These are phyloP conservation scores for Helicolenus hilgendorfi DNA, from an alignment of 2,797 vertebrate species.

Conservation along the genomic window DNA sequence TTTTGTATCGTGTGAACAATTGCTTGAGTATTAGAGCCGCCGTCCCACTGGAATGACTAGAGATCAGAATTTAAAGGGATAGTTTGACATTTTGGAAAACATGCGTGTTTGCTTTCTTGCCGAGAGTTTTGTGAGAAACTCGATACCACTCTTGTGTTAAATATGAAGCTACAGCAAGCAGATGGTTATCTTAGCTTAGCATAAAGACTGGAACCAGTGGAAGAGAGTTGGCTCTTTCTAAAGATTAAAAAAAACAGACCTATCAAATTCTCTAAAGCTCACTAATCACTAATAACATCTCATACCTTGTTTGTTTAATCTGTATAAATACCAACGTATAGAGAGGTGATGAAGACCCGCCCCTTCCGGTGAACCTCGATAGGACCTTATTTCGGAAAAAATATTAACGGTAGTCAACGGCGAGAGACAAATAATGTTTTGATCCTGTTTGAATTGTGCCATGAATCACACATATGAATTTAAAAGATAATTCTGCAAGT, in stretches of 20 bases:
- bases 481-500: too few species aligned
- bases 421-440: too few species aligned
- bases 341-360: too few species aligned
- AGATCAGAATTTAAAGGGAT: constrained; percentile 41
- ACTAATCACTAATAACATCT: not conserved
- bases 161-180: not conserved
- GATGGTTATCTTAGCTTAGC: not conserved
- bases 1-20: constrained; percentile 80
- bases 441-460: too few species aligned
- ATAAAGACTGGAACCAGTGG: not conserved
- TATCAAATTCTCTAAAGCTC: not conserved
- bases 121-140: not conserved
- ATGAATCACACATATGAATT: too few species aligned
- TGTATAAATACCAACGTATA: not conserved
- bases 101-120: constrained; percentile 10
- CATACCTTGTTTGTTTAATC: not conserved
- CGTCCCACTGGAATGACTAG: constrained; percentile 52
- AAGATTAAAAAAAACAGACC: not conserved
- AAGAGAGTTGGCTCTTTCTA: not conserved
- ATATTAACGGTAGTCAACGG: too few species aligned
- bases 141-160: not conserved
- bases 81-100: constrained; percentile 55
- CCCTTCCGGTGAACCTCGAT: too few species aligned
- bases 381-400: too few species aligned
- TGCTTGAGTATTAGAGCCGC: constrained; percentile 71